Conservation (phyloP, 1,140 invertebrate genomes). For the Drosophila nannoptera region DNA sequence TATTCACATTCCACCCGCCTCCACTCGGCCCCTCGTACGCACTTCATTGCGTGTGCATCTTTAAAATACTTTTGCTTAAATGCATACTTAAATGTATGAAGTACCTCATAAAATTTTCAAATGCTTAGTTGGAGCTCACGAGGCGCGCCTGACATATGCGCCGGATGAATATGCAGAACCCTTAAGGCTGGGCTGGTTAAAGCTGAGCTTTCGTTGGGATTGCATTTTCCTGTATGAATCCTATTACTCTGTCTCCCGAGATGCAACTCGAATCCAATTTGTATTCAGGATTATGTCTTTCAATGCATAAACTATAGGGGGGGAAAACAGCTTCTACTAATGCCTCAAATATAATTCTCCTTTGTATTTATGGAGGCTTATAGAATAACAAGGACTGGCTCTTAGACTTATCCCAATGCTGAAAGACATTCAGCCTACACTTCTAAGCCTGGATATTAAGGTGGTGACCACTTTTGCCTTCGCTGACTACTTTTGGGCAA, state of each 20-base stretch:
- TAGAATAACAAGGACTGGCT: too few species aligned
- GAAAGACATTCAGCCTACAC: too few species aligned
- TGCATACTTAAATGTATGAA: slow-evolving; percentile 13
- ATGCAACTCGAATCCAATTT: too few species aligned
- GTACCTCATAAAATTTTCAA: slow-evolving; percentile 49
- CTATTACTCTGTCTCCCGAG: too few species aligned
- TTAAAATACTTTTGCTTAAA: slow-evolving; percentile 36
- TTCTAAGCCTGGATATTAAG: too few species aligned
- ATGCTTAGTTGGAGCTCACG: slow-evolving; percentile 50
- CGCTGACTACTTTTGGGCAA: too few species aligned
- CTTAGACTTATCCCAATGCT: too few species aligned
- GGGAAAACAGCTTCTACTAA: too few species aligned
- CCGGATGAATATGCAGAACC: background rate
- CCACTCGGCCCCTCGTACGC: slow-evolving; percentile 26
- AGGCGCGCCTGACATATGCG: slow-evolving; percentile 6
- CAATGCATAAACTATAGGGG: background rate
- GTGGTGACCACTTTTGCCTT: too few species aligned
- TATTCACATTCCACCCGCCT: slow-evolving; percentile 39
- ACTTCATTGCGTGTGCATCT: slow-evolving; percentile 37
- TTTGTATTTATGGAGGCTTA: too few species aligned
- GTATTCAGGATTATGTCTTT: background rate
- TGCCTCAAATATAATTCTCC: too few species aligned
- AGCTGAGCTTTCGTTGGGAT: background rate
- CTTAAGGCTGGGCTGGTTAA: background rate
- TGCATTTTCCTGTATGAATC: too few species aligned